Percentiles rank a stretch among this genome's conserved stretches.
phyloP scores from a whole-genome alignment of 2,888 invertebrate species.

The Mactromeris polynyma region DNA sequence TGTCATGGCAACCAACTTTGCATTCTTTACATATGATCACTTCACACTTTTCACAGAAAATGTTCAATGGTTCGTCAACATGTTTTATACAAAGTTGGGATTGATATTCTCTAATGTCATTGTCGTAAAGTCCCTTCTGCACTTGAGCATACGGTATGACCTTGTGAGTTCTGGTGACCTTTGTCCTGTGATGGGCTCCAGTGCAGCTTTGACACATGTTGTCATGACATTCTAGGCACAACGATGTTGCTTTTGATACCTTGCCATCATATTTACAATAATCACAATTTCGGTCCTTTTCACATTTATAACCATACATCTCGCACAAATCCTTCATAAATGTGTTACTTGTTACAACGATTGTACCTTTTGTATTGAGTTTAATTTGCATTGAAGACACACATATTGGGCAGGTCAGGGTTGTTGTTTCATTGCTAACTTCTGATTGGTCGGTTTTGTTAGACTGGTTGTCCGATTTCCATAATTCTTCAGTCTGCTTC shows the following conservation, averaged over 20 bases:
- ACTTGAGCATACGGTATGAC: constrained; percentile 80
- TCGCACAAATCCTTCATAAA: constrained; percentile 78
- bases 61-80: constrained; percentile 59
- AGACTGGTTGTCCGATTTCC: constrained; percentile 10
- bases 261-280: constrained; percentile 81
- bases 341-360: constrained; percentile 64
- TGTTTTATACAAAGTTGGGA: constrained; percentile 75
- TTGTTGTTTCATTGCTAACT: constrained; percentile 1
- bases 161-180: constrained; percentile 82
- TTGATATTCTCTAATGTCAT: constrained; percentile 79
- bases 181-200: constrained; percentile 82
- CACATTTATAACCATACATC: constrained; percentile 76
- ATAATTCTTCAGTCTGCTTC: constrained; percentile 44
- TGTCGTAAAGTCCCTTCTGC: constrained; percentile 80
- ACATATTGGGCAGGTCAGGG: constrained; percentile 73
- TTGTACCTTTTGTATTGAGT: background rate
- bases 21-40: constrained; percentile 80
- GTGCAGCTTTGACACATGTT: constrained; percentile 82
- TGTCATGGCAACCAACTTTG: constrained; percentile 72
- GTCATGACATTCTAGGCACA: constrained; percentile 84
- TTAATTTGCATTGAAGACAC: constrained; percentile 48
- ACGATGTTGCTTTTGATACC: constrained; percentile 66
- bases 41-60: constrained; percentile 80
- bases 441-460: constrained; percentile 17
- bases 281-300: constrained; percentile 74